A percentile compares a stretch with the other conserved stretches of the same genome.
Conservation (phyloP, 2,888 invertebrate genomes). For the Lymantria dispar region DNA sequence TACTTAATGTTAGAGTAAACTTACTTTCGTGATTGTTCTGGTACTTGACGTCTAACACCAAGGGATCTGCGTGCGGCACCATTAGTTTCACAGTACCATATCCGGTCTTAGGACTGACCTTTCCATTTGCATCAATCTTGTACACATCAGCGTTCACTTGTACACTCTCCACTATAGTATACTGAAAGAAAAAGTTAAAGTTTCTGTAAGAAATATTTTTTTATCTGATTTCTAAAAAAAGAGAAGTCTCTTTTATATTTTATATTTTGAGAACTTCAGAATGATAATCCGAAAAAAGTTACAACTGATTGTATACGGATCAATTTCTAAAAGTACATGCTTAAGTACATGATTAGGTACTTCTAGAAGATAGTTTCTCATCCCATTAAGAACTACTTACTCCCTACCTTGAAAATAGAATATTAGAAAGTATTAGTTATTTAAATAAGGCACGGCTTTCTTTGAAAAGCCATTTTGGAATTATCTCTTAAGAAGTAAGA, state of each 20-base stretch:
- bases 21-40: constrained; percentile 60
- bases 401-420: too few species aligned
- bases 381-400: too few species aligned
- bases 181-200: constrained; percentile 34
- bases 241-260: not conserved
- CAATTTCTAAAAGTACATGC: too few species aligned
- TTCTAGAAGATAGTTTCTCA: too few species aligned
- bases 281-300: too few species aligned
- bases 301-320: too few species aligned
- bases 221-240: not conserved
- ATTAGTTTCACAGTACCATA: constrained; percentile 60
- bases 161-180: constrained; percentile 55
- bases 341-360: too few species aligned
- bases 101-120: constrained; percentile 54
- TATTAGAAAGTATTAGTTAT: too few species aligned
- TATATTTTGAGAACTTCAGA: not conserved
- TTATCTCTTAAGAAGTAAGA: too few species aligned
- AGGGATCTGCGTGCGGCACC: constrained; percentile 72
- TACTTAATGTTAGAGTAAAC: constrained; percentile 1
- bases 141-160: constrained; percentile 81
- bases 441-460: too few species aligned
- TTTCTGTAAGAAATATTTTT: not conserved
- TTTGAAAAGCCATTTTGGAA: too few species aligned
- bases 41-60: constrained; percentile 68
- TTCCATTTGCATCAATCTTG: constrained; percentile 68